Base-by-base conservation (phyloP, 2,797 vertebrate genomes). In the Neomorphus geoffroyi region DNA sequence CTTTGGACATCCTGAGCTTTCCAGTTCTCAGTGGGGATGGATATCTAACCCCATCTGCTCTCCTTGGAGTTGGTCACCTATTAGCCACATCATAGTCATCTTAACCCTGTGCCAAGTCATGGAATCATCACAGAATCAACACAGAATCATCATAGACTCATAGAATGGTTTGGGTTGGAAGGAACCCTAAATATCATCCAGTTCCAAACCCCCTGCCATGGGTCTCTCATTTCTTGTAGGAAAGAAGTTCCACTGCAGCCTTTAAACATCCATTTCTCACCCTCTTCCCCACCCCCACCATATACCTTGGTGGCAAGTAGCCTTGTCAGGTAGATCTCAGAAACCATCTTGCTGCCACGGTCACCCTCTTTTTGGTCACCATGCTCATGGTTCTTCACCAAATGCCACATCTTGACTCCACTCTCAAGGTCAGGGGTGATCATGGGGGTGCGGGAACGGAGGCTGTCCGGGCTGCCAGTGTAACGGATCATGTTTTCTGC, bases 401-500 rank as follows among this genome's bases (percentile, higher is more conserved):
- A 96, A 91, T 99, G 99, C 99, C 99, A 99, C 94, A 99, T 98
- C 96, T 99, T 99, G 73, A 99, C 98, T 8, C 99, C 99, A 0
- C 99, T 99, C 93, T 99, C 99, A 91, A 99, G 97, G 97, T 99
- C 99, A 0, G 99, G 99, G 4, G 99, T 99, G 97, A 99, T 99
- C 99, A 99, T 99, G 45, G 99, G 99, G 0, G 99, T 99, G 77
- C 99, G 98, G 3, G 99, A 99, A 14, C 99, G 99, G 93, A 99
- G 98, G 95, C 99, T 99, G 97, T 99, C 99, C 0, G 99, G 99
- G 92, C 99, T 99, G 74, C 99, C 99, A 0, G 99, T 99, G 97
- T 99, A 99, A 88, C 99, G 99, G 97, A 99, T 99, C 99, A 99
- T 99, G 95, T 99, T 99, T 89, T 99, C 99, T 99, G 98, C 50